Evolutionary conservation across 1,140 invertebrate species (phyloP), one percentile per base, ranked within the genome.

Genomic region (Melipona quadrifasciata): DNA sequence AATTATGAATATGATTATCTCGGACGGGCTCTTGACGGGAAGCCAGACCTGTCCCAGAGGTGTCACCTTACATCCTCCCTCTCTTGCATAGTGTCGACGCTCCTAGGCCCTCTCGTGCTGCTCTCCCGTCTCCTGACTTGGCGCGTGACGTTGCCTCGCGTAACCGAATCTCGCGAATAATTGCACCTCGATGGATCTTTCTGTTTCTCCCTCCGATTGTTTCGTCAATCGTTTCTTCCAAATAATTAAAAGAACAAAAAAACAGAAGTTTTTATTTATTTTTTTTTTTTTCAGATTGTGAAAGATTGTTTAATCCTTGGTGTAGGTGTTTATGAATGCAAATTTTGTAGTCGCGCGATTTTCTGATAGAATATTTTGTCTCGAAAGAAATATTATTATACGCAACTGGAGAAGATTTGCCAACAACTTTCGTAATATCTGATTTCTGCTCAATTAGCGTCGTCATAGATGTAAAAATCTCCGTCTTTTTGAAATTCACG

Each of bases 1-100:
- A 93, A 93, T 93, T 92, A 93, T 93, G 92, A 92, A 93, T 91
- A 90, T 91, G 92, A 93, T 93, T 93, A 93, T 93, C 91, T 93
- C 89, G 90, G 91, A 92, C 90, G 91, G 89, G 88, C 87, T 91
- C 89, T 91, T 93, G 92, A 92, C 91, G 92, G 85, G 89, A 92
- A 92, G 92, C 89, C 92, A 88, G 91, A 91, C 90, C 91, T 84
- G 88, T 91, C 91, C 89, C 87, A 86, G 87, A 92, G 92, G 93
- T 93, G 92, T 93, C 93, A 92, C 91, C 93, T 93, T 93, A 93
- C 93, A 92, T 88, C 91, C 88, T 89, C 84, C 87, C 90, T 51
- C 84, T 68, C 89, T 71, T 74, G 47, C 89, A 65, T 85, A 77
- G 64, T 80, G 82, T 84, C 76, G 80, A 65, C 67, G 75, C 81